Conservation (phyloP, 2,888 invertebrate genomes). For the Diploptera punctata region DNA sequence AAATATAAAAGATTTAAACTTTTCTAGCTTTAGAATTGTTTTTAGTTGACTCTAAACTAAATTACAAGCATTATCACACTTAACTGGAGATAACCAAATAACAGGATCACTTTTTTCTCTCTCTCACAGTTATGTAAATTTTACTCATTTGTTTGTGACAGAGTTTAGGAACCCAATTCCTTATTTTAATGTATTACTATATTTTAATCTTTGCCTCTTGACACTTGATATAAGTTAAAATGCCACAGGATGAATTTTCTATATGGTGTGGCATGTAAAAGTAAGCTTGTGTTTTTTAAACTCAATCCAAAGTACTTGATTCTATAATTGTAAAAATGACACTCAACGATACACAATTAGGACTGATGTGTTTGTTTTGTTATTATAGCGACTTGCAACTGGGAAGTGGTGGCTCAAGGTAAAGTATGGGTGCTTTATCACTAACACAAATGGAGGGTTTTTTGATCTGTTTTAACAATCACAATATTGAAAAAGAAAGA, state of each 20-base stretch:
- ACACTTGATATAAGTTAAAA: background rate
- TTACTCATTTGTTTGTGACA: too few relatives aligned
- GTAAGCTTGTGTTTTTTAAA: conserved; percentile 10
- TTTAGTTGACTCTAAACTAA: too few relatives aligned
- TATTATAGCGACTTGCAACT: conserved; percentile 66
- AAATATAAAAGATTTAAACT: too few relatives aligned
- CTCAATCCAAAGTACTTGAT: background rate
- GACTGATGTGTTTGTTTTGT: conserved; percentile 50
- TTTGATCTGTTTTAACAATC: conserved; percentile 9
- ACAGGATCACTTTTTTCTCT: too few relatives aligned
- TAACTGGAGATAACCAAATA: too few relatives aligned
- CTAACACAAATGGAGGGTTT: conserved; percentile 39
- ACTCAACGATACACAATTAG: conserved; percentile 28
- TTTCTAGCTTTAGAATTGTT: too few relatives aligned
- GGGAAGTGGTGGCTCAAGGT: conserved; percentile 70
- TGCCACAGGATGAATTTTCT: conserved; percentile 9
- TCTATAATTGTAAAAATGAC: conserved; percentile 20
- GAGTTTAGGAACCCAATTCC: too few relatives aligned
- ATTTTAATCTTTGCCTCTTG: too few relatives aligned
- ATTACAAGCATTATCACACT: too few relatives aligned
- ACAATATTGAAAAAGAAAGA: background rate
- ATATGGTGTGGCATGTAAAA: conserved; percentile 23
- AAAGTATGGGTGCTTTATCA: conserved; percentile 52
- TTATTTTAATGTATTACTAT: too few relatives aligned
- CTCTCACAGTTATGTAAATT: too few relatives aligned